These are phyloP conservation scores for Molossus molossus DNA, from an alignment of 2,797 vertebrate genomes.

Conservation along the genomic window DNA sequence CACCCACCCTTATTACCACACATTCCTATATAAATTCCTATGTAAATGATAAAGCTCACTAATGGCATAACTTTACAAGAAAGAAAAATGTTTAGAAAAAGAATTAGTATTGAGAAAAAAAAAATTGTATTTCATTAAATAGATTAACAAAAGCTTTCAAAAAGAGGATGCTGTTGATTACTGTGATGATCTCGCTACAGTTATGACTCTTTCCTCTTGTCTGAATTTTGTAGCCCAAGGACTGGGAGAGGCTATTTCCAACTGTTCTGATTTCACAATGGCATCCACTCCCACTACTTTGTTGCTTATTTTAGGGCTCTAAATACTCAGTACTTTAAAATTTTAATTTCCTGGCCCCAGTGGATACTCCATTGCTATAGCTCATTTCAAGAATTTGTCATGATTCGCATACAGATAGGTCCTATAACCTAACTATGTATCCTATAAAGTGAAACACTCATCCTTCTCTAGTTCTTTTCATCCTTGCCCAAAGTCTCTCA, in stretches of 20 bases:
- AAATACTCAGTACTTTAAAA: not conserved
- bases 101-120: not conserved
- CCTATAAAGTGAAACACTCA: not conserved
- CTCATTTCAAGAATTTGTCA: not conserved
- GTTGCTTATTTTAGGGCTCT: not conserved
- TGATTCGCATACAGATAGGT: not conserved
- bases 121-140: not conserved
- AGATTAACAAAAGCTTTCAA: not conserved
- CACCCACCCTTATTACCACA: not conserved
- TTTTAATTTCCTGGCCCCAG: not conserved
- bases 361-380: not conserved
- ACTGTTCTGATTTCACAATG: not conserved
- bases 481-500: not conserved
- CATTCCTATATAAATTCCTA: not conserved
- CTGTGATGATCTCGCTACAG: not conserved
- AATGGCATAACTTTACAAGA: not conserved
- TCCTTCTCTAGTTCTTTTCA: not conserved
- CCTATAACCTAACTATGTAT: not conserved
- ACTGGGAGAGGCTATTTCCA: not conserved
- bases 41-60: not conserved
- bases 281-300: not conserved
- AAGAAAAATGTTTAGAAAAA: slow-evolving; percentile 29
- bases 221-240: not conserved
- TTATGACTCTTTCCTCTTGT: not conserved
- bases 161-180: not conserved